Evolutionary conservation across 2,888 invertebrate species (phyloP).

Genomic region (Poecilus cupreus): DNA sequence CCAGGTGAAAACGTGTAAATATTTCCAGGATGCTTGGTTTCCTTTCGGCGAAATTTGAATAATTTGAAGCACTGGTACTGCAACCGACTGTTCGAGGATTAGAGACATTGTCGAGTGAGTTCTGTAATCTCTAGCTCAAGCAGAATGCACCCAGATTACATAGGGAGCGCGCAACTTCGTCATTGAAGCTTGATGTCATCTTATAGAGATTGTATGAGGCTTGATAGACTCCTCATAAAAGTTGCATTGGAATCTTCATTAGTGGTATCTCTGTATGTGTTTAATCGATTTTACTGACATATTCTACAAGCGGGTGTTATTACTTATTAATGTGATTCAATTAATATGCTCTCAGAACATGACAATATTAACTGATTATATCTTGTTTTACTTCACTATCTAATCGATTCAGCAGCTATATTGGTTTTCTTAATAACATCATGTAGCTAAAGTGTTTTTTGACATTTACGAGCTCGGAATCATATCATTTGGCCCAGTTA

Average conservation of each 20-base stretch:
- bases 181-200: conserved; percentile 10
- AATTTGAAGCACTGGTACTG: background rate
- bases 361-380: background rate
- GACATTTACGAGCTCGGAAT: too few species aligned
- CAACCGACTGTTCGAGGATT: conserved; percentile 10
- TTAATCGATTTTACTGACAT: conserved; percentile 15
- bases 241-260: conserved; percentile 27
- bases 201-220: conserved; percentile 21
- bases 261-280: conserved; percentile 3
- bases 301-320: background rate
- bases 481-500: too few species aligned
- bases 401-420: too few species aligned
- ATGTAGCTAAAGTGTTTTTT: too few species aligned
- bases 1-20: conserved; percentile 17
- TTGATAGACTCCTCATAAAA: conserved; percentile 30
- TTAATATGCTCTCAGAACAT: background rate
- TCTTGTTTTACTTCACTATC: too few species aligned
- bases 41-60: background rate
- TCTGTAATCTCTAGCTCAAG: conserved; percentile 26
- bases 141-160: conserved; percentile 29
- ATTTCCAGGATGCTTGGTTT: background rate
- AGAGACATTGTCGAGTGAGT: conserved; percentile 33
- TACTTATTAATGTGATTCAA: conserved; percentile 6
- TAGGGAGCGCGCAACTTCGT: background rate
- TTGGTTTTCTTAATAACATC: too few species aligned